These are phyloP conservation scores for Nycticryphes semicollaris DNA, from an alignment of 2,113 vertebrate species.

Conservation along the genomic window DNA sequence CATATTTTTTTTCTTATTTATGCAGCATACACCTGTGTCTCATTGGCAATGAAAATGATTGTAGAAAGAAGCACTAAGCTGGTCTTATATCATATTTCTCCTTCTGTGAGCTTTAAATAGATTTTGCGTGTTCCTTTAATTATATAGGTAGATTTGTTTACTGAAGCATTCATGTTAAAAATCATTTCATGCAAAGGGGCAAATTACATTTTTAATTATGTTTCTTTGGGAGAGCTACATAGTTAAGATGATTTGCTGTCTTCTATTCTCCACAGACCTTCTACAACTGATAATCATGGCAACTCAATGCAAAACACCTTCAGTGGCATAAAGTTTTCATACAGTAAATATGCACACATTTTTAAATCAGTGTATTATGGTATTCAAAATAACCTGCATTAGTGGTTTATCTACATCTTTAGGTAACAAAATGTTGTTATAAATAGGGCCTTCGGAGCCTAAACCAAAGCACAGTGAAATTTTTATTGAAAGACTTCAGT, in stretches of 20 bases:
- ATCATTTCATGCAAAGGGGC: not conserved
- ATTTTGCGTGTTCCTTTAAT: slow-evolving; percentile 37
- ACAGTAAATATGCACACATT: not conserved
- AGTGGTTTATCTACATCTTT: not conserved
- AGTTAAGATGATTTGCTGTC: slow-evolving; percentile 14
- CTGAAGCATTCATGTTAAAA: slow-evolving; percentile 12
- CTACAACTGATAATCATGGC: not conserved
- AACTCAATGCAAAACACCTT: not conserved
- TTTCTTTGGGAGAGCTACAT: not conserved
- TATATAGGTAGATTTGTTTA: slow-evolving; percentile 43
- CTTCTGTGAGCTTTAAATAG: slow-evolving; percentile 38
- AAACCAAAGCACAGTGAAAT: not conserved
- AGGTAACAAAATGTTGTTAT: not conserved
- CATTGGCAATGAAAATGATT: slow-evolving; percentile 26
- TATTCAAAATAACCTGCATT: not conserved
- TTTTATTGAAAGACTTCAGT: not conserved
- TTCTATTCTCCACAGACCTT: not conserved
- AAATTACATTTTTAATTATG: slow-evolving; percentile 42
- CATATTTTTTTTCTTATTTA: slow-evolving; percentile 28
- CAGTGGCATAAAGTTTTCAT: not conserved
- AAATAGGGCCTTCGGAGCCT: not conserved
- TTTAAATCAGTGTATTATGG: not conserved
- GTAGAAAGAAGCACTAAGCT: not conserved
- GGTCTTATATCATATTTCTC: not conserved
- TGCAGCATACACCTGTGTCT: slow-evolving; percentile 26